These are phyloP conservation scores for Camelus dromedarius DNA, from an alignment of 2,113 vertebrate genomes.

Conservation along the genomic window DNA sequence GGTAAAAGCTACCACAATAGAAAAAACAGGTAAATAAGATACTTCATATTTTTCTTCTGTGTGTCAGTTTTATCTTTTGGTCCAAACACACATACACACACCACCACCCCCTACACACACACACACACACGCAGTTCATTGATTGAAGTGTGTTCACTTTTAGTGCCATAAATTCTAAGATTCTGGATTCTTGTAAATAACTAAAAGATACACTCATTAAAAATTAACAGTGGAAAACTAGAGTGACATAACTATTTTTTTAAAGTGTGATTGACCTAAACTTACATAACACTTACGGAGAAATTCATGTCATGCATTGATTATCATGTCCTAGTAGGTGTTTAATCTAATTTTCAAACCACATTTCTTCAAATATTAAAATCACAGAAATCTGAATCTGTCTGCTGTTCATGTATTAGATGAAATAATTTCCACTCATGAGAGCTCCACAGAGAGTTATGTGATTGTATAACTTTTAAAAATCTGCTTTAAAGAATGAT, in stretches of 20 bases:
- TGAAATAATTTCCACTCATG: background rate
- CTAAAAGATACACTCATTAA: background rate
- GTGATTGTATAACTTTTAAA: background rate
- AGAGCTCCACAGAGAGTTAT: background rate
- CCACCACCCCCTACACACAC: too few relatives aligned
- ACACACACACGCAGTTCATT: background rate
- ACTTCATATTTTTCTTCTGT: background rate
- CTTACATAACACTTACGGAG: background rate
- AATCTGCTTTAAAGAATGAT: background rate
- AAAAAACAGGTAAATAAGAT: constrained; percentile 84
- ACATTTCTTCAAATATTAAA: background rate
- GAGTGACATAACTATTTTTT: background rate
- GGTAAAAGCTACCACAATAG: constrained; percentile 72
- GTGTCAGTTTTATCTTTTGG: background rate
- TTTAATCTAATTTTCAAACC: constrained; percentile 26
- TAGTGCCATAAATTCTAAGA: background rate
- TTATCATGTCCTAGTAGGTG: background rate
- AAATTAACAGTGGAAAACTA: background rate
- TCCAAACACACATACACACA: background rate
- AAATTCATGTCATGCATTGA: background rate
- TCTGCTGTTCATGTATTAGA: background rate
- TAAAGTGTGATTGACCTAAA: background rate
- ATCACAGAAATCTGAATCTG: background rate
- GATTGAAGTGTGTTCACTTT: background rate
- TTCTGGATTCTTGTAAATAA: background rate